Evolutionary conservation across 2,797 vertebrate genomes (phyloP), one percentile per base, ranked within the genome.

Genomic region (Chlorospingus semifuscus): DNA sequence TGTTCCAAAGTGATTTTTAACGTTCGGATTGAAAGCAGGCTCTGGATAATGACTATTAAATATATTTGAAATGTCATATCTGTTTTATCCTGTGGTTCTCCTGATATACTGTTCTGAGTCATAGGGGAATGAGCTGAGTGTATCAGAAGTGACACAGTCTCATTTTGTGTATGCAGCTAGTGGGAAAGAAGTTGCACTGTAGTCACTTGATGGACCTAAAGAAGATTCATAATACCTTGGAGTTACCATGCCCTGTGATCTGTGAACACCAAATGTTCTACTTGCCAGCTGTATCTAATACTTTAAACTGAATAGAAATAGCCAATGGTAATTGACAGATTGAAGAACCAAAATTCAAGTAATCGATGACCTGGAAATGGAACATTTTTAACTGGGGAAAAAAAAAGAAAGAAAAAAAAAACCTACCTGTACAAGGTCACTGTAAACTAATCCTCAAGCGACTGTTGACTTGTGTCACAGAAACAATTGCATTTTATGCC

Each of bases 311-410:
- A 80, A 66, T 34, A 94, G 59, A 92, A 84, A 39, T 47, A 21
- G 16, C 36, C 39, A 21, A 29, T 2, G 3, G 36, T 71, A 89
- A 71, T 11, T 75, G 46, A 32, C 36, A 82, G 57, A 36, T 77
- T 59, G 46, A 83, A 74, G n/a, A 74, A 96, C 89, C 91, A 97
- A 97, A 98, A 97, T 97, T 97, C 94, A 92, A 88, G 82, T 93
- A 94, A 98, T 94, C 44, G 80, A 97, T 97, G 60, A 52, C 91
- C 75, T 96, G 74, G 91, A 57, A 91, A 52, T 36, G 80, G 86
- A 91, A 94, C 96, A 96, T 97, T 97, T 98, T 90, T 95, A 95
- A 96, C 77, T 91, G 84, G 57, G 91, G 4, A 5, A 9, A 29
- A 36, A 52, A 56, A 46, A 30, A 11, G 4, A 8, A 24, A 65